Evolutionary conservation across 2,113 vertebrate species (phyloP).

Genomic region (Chascanopsetta lugubris): DNA sequence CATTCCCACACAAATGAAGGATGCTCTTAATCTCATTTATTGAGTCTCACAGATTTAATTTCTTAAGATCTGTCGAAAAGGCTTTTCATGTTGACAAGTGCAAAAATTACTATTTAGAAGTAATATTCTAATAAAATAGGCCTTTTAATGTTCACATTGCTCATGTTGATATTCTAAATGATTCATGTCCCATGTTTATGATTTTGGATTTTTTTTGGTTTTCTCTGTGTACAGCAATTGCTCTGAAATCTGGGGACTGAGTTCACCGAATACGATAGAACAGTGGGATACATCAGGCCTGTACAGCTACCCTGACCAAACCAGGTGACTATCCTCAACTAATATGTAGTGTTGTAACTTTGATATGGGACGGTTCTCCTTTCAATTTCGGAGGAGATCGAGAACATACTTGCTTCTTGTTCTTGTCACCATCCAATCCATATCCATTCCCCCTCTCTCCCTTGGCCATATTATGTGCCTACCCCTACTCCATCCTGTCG

Average conservation of each 20-base stretch:
- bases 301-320: constrained; percentile 99
- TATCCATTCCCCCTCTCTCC: constrained; percentile 32
- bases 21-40: constrained; percentile 55
- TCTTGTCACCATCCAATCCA: constrained; percentile 28
- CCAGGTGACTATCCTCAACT: constrained; percentile 94
- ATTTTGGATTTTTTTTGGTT: constrained; percentile 66
- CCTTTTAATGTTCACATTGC: constrained; percentile 68
- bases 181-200: constrained; percentile 64
- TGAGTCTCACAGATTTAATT: constrained; percentile 23
- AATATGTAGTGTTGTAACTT: constrained; percentile 53
- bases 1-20: constrained; percentile 48
- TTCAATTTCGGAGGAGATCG: constrained; percentile 40
- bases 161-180: constrained; percentile 66
- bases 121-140: constrained; percentile 69
- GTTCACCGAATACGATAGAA: constrained; percentile 99
- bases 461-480: constrained; percentile 22
- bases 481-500: background rate
- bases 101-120: constrained; percentile 37
- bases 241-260: constrained; percentile 99
- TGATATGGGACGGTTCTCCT: constrained; percentile 59
- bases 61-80: constrained; percentile 56
- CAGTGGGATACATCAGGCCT: constrained; percentile 99
- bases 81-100: constrained; percentile 54
- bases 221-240: constrained; percentile 99
- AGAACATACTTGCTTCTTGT: constrained; percentile 47